Percentiles rank a stretch among this genome's conserved stretches.
phyloP scores from a whole-genome alignment of 1,140 invertebrate species.

The Epicauta chinensis region DNA sequence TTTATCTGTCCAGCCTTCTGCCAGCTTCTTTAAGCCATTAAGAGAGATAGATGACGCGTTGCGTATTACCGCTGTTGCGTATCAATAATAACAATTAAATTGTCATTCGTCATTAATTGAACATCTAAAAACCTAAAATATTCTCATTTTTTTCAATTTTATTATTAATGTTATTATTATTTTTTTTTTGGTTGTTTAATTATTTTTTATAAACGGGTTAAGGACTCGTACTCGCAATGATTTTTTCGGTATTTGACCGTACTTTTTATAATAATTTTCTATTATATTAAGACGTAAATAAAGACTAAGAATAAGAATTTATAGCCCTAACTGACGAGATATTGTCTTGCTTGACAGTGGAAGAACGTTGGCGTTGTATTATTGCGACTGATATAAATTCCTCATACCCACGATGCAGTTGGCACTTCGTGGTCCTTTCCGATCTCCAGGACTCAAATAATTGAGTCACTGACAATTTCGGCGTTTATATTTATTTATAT shows the following conservation, averaged over 20 bases:
- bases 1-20: constrained; percentile 5
- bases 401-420: constrained; percentile 2
- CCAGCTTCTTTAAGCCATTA: constrained; percentile 25
- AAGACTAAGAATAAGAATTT: constrained; percentile 19
- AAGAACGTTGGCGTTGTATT: constrained; percentile 23
- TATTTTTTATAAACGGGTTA: constrained; percentile 5
- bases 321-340: constrained; percentile 25
- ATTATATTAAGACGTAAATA: constrained; percentile 18
- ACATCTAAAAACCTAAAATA: constrained; percentile 14
- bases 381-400: constrained; percentile 10
- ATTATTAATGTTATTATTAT: too few relatives aligned
- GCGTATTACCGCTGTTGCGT: constrained; percentile 15
- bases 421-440: constrained; percentile 1
- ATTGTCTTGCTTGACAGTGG: constrained; percentile 29
- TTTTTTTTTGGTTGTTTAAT: too few relatives aligned
- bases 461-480: constrained; percentile 12
- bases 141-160: too few relatives aligned
- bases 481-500: constrained; percentile 6
- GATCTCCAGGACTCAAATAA: constrained; percentile 14
- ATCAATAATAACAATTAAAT: constrained; percentile 13
- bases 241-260: constrained; percentile 11
- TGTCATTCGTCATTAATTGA: constrained; percentile 13
- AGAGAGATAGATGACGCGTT: constrained; percentile 37
- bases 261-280: constrained; percentile 4
- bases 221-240: constrained; percentile 15